Conservation (phyloP, 2,888 invertebrate species). For the Apomyelois bistriatella region DNA sequence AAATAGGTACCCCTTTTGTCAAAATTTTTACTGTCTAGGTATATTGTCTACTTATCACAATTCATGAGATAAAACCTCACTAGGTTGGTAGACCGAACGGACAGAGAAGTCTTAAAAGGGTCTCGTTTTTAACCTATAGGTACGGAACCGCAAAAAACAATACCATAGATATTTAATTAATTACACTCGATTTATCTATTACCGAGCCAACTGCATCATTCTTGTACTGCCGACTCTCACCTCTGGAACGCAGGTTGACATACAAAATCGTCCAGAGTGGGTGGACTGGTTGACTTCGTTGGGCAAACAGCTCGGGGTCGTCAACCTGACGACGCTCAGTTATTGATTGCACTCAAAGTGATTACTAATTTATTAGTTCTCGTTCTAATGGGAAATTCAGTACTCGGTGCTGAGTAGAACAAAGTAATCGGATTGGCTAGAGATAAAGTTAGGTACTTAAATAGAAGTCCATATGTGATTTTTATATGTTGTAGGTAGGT, state of each 20-base stretch:
- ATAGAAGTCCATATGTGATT: background rate
- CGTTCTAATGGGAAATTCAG: conserved; percentile 31
- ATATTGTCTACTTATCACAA: too few species aligned
- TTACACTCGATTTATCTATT: background rate
- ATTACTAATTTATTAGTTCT: conserved; percentile 55
- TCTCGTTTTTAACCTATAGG: too few species aligned
- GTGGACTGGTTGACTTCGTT: conserved; percentile 70
- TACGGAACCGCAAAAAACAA: too few species aligned
- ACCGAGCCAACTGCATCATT: conserved; percentile 29
- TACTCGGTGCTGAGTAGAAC: background rate
- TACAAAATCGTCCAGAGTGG: conserved; percentile 58
- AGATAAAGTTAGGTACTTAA: background rate
- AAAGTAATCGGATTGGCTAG: background rate
- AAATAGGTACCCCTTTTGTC: too few species aligned
- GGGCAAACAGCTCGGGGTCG: conserved; percentile 64
- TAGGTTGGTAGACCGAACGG: too few species aligned
- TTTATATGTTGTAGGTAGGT: too few species aligned
- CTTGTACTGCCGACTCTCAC: conserved; percentile 33
- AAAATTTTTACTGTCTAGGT: too few species aligned
- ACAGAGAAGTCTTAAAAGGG: too few species aligned
- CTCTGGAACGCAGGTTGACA: conserved; percentile 49
- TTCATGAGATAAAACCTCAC: too few species aligned
- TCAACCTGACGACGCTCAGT: conserved; percentile 49
- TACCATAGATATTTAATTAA: background rate
- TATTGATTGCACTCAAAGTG: conserved; percentile 55